Evolutionary conservation across 2,797 vertebrate genomes (phyloP).

Genomic region (Sebastes paucispinis): DNA sequence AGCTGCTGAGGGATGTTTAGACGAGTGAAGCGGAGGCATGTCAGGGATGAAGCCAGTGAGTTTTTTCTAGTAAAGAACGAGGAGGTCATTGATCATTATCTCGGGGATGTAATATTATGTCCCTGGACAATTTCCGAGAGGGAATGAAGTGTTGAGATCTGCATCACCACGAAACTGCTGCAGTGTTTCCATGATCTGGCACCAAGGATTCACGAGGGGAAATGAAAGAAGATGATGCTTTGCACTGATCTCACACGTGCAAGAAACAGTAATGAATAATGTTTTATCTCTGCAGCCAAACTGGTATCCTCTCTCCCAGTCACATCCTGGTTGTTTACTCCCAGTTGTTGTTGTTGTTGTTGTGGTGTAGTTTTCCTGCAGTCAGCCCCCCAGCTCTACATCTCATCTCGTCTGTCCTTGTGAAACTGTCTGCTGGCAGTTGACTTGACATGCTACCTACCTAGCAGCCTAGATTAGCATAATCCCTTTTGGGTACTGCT

Average conservation of each 20-base stretch:
- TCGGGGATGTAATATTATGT: not conserved
- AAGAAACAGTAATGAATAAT: not conserved
- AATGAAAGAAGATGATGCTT: slow-evolving; percentile 14
- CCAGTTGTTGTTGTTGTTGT: not conserved
- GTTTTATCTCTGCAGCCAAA: slow-evolving; percentile 4
- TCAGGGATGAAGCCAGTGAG: not conserved
- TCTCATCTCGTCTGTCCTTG: not conserved
- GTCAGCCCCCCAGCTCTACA: not conserved
- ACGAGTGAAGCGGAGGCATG: not conserved
- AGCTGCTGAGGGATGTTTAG: slow-evolving; percentile 11
- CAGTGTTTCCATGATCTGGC: not conserved
- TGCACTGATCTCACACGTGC: not conserved
- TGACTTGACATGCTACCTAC: slow-evolving; percentile 21
- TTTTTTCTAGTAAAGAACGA: not conserved
- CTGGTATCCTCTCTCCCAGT: not conserved
- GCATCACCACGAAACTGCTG: not conserved
- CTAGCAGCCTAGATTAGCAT: slow-evolving; percentile 19
- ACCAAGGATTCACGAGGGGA: not conserved
- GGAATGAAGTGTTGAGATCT: slow-evolving; percentile 8
- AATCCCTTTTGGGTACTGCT: slow-evolving; percentile 18
- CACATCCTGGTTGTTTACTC: not conserved
- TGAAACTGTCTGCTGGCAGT: slow-evolving; percentile 7
- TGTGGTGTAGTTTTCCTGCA: not conserved
- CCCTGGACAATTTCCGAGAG: not conserved
- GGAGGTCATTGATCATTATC: slow-evolving; percentile 21